Conservation (phyloP, 2,797 vertebrate genomes). For the Neoniphon sammara region DNA sequence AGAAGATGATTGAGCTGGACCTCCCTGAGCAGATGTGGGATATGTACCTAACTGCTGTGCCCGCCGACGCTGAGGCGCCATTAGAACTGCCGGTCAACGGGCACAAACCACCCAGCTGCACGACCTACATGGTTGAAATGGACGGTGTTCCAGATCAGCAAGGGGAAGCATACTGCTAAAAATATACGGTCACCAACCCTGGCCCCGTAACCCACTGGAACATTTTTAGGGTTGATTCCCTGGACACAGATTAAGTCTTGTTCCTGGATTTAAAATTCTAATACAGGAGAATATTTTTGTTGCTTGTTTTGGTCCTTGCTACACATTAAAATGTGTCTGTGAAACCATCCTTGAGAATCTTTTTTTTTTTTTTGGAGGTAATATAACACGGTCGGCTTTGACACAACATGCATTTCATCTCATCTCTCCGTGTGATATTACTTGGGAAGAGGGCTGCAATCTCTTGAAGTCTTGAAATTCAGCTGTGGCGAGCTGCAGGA, state of each 20-base stretch:
- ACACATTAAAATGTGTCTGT: slow-evolving; percentile 19
- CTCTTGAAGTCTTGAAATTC: slow-evolving; percentile 15
- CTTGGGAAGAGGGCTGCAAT: slow-evolving; percentile 15
- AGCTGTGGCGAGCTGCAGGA: slow-evolving; percentile 22
- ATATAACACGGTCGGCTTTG: slow-evolving; percentile 34
- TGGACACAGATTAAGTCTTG: slow-evolving; percentile 3
- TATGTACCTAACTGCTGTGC: slow-evolving; percentile 82
- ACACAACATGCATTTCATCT: slow-evolving; percentile 36
- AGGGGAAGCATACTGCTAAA: slow-evolving; percentile 76
- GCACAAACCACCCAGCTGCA: slow-evolving; percentile 71
- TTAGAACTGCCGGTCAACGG: slow-evolving; percentile 73
- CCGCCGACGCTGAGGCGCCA: slow-evolving; percentile 60
- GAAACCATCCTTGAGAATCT: slow-evolving; percentile 10
- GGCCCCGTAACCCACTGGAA: slow-evolving; percentile 3
- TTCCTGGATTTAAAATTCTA: slow-evolving; percentile 42
- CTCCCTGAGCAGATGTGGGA: slow-evolving; percentile 85
- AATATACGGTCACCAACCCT: background rate
- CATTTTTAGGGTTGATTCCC: background rate
- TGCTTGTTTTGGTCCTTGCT: slow-evolving; percentile 20
- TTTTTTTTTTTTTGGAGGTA: slow-evolving; percentile 1
- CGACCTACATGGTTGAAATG: slow-evolving; percentile 70
- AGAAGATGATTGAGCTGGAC: slow-evolving; percentile 81
- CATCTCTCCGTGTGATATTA: slow-evolving; percentile 24
- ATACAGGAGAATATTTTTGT: slow-evolving; percentile 21
- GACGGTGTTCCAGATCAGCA: slow-evolving; percentile 55